These are phyloP conservation scores for Drosophila mauritiana DNA, from an alignment of 1,140 invertebrate species.

Conservation along the genomic window DNA sequence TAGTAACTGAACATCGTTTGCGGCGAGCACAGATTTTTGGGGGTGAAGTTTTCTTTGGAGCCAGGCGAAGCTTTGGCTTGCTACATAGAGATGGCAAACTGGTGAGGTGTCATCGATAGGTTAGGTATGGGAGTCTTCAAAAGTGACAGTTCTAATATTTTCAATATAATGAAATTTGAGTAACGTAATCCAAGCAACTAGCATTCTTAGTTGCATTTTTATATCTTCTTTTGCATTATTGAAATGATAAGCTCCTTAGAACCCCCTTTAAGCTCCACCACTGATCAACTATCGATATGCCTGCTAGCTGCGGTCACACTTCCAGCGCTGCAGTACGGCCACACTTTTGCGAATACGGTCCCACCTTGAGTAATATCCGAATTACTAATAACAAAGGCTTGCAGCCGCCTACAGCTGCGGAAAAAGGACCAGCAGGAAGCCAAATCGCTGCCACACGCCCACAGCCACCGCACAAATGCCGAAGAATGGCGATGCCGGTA, in stretches of 20 bases:
- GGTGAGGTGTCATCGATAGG: constrained; percentile 7
- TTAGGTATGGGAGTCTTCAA: not conserved
- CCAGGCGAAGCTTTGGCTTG: constrained; percentile 59
- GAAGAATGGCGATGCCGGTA: constrained; percentile 71
- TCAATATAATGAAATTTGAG: not conserved
- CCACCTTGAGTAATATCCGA: constrained; percentile 29
- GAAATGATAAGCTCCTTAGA: too few relatives aligned
- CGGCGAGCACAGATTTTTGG: constrained; percentile 39
- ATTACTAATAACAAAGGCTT: constrained; percentile 34
- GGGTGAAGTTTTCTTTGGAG: constrained; percentile 23
- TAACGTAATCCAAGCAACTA: not conserved
- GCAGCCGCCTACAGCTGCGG: not conserved
- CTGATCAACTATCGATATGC: constrained; percentile 6
- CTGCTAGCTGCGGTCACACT: not conserved
- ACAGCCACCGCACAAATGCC: constrained; percentile 65
- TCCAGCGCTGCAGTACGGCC: not conserved
- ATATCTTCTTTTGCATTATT: too few relatives aligned
- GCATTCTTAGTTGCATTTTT: too few relatives aligned
- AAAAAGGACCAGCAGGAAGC: constrained; percentile 38
- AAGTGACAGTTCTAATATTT: not conserved
- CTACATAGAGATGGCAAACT: constrained; percentile 43
- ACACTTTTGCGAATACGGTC: constrained; percentile 13
- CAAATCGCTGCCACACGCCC: constrained; percentile 21
- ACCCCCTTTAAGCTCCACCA: not conserved
- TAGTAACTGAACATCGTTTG: constrained; percentile 36